Evolutionary conservation across 1,140 invertebrate species (phyloP).

Genomic region (Thrips palmi): DNA sequence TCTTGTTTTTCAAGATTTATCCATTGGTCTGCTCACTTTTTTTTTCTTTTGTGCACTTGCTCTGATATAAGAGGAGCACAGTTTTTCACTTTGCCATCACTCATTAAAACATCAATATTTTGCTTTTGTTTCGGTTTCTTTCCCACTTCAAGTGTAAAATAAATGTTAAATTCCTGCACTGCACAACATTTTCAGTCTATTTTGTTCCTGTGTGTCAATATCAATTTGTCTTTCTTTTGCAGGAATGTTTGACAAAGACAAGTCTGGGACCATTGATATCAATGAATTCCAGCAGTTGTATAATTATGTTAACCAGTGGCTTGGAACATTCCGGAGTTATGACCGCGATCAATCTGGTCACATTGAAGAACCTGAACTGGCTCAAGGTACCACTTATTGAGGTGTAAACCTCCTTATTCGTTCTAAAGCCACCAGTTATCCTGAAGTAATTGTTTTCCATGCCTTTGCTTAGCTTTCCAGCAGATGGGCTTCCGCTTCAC

Average conservation of each 20-base stretch:
- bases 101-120: too few relatives aligned
- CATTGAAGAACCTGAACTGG: slow-evolving; percentile 63
- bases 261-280: slow-evolving; percentile 69
- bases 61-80: too few relatives aligned
- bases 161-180: too few relatives aligned
- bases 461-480: slow-evolving; percentile 43
- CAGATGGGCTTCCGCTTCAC: slow-evolving; percentile 81
- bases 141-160: too few relatives aligned
- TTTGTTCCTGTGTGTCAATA: too few relatives aligned
- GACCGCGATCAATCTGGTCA: slow-evolving; percentile 64
- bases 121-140: too few relatives aligned
- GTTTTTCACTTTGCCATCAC: too few relatives aligned
- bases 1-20: too few relatives aligned
- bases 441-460: slow-evolving; percentile 10
- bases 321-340: slow-evolving; percentile 59
- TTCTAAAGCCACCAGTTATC: not conserved
- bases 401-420: not conserved
- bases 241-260: slow-evolving; percentile 79
- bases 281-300: slow-evolving; percentile 74
- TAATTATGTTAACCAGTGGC: slow-evolving; percentile 79
- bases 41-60: too few relatives aligned
- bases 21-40: too few relatives aligned
- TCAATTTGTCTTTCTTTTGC: slow-evolving; percentile 16
- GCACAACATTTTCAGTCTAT: too few relatives aligned
- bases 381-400: slow-evolving; percentile 17